Conservation (phyloP, 1,140 invertebrate species). For the Chionoecetes opilio region DNA sequence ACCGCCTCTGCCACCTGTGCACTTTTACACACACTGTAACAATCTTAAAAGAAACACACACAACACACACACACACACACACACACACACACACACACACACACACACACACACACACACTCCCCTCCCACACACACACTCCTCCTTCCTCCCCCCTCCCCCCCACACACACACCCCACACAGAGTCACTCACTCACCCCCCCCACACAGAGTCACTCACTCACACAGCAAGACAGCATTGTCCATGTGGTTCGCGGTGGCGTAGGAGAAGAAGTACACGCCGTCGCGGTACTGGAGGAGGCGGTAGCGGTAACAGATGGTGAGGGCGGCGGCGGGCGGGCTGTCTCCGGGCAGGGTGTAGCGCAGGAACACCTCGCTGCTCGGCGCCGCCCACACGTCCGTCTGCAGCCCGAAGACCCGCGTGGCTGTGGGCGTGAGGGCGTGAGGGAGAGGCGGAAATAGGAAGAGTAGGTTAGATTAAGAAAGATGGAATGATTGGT, state of each 20-base stretch:
- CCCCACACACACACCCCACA: no score
- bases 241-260: slow-evolving; percentile 56
- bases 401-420: slow-evolving; percentile 68
- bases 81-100: slow-evolving; percentile 37
- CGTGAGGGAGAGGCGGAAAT: background rate
- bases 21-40: no score
- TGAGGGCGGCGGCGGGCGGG: background rate
- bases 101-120: no score
- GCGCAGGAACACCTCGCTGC: slow-evolving; percentile 62
- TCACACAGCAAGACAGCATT: slow-evolving; percentile 69
- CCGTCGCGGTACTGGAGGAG: slow-evolving; percentile 66
- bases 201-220: background rate
- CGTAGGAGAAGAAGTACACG: slow-evolving; percentile 71
- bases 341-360: slow-evolving; percentile 31
- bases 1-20: background rate
- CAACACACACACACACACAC: background rate
- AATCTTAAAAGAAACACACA: no score
- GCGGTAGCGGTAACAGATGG: slow-evolving; percentile 67
- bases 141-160: no score
- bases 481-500: background rate
- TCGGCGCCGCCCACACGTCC: slow-evolving; percentile 57
- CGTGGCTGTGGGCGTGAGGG: background rate
- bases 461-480: background rate
- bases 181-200: background rate
- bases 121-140: no score